A percentile compares a stretch with the other conserved stretches of the same genome.
These are phyloP conservation scores for Gopherus flavomarginatus DNA, from an alignment of 2,113 vertebrate genomes.

Conservation along the genomic window DNA sequence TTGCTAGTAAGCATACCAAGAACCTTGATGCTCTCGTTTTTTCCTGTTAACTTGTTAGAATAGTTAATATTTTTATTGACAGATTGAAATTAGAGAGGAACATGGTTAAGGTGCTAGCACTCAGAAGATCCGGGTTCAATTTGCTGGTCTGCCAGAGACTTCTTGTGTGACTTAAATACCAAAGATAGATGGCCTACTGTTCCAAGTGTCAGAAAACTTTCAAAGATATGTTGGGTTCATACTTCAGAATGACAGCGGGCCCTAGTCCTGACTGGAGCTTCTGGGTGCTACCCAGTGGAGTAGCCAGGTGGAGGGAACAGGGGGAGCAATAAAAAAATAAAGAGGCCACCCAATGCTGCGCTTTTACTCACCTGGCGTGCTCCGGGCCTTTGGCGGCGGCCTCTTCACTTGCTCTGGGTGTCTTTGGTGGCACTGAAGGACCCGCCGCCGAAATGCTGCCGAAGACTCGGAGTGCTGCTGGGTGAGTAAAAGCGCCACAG, in stretches of 20 bases:
- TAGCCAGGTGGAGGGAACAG: no score
- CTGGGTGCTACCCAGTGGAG: not conserved
- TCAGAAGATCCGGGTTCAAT: not conserved
- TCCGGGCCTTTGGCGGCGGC: no score
- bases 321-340: no score
- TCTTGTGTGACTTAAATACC: rapidly evolving
- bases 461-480: no score
- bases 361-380: no score
- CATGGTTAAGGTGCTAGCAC: rapidly evolving
- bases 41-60: not conserved
- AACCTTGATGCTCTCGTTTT: not conserved
- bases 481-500: no score
- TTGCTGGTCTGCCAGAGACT: not conserved
- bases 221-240: not conserved
- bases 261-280: not conserved
- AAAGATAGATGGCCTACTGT: not conserved
- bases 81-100: not conserved
- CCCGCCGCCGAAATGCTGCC: no score
- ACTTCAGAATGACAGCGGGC: no score
- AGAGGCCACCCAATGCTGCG: no score
- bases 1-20: not conserved
- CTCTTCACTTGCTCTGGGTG: no score
- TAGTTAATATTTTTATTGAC: not conserved
- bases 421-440: no score
- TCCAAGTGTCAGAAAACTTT: not conserved